phyloP scores from a whole-genome alignment of 1,140 invertebrate genomes.

The Scylla paramamosain region DNA sequence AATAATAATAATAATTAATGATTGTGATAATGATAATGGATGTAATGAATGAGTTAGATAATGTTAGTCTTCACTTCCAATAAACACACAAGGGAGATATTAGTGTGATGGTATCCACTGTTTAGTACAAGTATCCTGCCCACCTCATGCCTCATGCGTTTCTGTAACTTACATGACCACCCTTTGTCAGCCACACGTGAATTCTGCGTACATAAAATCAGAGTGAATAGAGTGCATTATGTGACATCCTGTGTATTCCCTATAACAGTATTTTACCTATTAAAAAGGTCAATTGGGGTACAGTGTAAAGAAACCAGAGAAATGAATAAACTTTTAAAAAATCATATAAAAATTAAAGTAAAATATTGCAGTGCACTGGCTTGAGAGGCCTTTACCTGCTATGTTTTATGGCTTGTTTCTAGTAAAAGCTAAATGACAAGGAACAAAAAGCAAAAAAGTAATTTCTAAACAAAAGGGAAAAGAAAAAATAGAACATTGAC shows the following conservation, averaged over 20 bases:
- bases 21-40: neutral
- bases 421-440: neutral
- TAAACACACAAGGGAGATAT: neutral
- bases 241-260: neutral
- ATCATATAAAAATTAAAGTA: conserved; percentile 43
- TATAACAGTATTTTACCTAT: neutral
- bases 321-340: conserved; percentile 54
- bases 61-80: neutral
- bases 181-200: neutral
- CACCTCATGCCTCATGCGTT: neutral
- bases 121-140: neutral
- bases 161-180: neutral
- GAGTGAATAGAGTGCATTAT: neutral
- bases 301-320: conserved; percentile 74
- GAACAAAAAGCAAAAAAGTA: neutral
- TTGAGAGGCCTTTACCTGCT: neutral
- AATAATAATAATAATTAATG: neutral
- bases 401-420: too few relatives aligned
- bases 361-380: neutral
- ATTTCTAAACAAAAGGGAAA: too few relatives aligned
- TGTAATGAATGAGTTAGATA: neutral
- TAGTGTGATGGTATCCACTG: neutral
- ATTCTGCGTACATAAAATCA: neutral
- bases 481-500: too few relatives aligned
- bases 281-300: conserved; percentile 71